phyloP scores from a whole-genome alignment of 2,888 invertebrate genomes.

The Troglohyphantes excavatus region DNA sequence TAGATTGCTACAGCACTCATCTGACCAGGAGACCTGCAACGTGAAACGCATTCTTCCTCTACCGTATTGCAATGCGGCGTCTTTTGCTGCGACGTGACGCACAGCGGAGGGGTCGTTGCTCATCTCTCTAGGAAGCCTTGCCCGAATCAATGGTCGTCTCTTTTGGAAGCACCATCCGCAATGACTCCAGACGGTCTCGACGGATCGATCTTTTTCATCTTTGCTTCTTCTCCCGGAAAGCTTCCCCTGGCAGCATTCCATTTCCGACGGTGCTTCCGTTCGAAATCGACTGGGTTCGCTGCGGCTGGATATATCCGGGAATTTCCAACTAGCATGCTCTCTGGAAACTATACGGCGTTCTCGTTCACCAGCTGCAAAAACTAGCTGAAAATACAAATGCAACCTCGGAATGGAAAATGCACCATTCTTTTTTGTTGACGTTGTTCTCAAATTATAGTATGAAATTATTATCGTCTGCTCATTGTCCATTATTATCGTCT shows the following conservation, averaged over 20 bases:
- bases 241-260: constrained; percentile 42
- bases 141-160: constrained; percentile 44
- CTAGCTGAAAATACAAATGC: no score
- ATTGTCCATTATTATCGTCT: no score
- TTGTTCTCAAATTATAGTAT: no score
- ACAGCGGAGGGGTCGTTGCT: constrained; percentile 50
- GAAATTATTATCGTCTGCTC: no score
- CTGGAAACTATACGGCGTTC: neutral
- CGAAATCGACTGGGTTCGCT: constrained; percentile 22
- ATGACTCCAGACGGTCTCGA: constrained; percentile 64
- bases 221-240: constrained; percentile 39
- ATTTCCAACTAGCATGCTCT: neutral
- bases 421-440: no score
- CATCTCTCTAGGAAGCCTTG: constrained; percentile 10
- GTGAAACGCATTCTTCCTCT: constrained; percentile 18
- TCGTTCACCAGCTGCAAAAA: neutral
- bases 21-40: neutral
- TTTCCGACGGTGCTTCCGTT: constrained; percentile 17
- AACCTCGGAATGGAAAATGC: no score
- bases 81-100: constrained; percentile 56
- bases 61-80: constrained; percentile 50
- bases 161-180: constrained; percentile 11
- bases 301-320: neutral
- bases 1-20: neutral
- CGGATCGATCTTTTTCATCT: constrained; percentile 59